Evolutionary conservation across 2,888 invertebrate genomes (phyloP), one percentile per base, ranked within the genome.

Genomic region (Schizaphis graminum): DNA sequence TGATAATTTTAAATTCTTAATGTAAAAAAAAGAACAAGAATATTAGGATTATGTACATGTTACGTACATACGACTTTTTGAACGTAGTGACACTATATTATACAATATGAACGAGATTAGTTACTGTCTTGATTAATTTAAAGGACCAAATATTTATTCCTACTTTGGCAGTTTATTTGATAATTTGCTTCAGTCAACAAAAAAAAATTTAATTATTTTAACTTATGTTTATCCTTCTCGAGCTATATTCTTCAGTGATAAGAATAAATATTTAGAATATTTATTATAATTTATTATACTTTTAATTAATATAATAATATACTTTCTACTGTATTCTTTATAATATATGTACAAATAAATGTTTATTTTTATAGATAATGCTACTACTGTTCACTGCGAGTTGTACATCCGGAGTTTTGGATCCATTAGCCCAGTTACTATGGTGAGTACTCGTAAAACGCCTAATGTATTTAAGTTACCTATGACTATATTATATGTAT

Each of bases 361-460:
- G 8, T 85, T n/a, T 87, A n/a, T 93, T 93, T 94, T 85, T 95
- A 28, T 95, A 96, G 96, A 96, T 95, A 96, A 96, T 91, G 96
- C 96, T 1, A 96, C 96, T 1, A 95, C 95, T 21, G 96, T 96
- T 1, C 95, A 95, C 57, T 96, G 96, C 94, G 96, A 96, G 94
- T 95, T 96, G 24, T 96, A 96, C 95, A 96, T 96, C 35, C 95
- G 96, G 94, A 96, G 96, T 95, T 96, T 96, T 95, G 96, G 96
- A 28, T 96, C 96, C 35, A 96, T 96, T 94, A 96, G 96, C 95
- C 96, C 96, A 24, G 95, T 96, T 11, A 96, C 96, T 44, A 96
- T 96, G 96, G 96, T 96, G 95, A 95, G 96, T 95, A 87, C 28
- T 49, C 10, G 7, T n/a, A 13, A 44, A 87, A 56, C 49, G 28